Base-by-base conservation (phyloP, 2,797 vertebrate species). In the Tarsius wallacei region DNA sequence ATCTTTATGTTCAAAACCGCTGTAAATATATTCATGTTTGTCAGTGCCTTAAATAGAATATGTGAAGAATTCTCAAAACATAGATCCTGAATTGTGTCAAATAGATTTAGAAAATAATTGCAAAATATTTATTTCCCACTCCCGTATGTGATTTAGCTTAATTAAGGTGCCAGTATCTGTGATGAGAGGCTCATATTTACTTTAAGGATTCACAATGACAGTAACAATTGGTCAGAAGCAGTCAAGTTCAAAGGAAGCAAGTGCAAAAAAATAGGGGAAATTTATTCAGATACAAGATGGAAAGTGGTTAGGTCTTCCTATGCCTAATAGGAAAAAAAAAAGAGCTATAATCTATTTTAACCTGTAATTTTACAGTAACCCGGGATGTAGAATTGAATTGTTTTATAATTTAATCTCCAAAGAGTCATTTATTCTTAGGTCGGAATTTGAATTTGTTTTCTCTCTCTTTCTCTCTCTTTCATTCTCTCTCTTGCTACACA, bases 61-160 rank as follows among this genome's bases (percentile, higher is more conserved):
- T 77, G 4, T 91, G 61, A 97, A 73, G 11, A 87, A 90, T 36
- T 70, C 51, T 94, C 31, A 96, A 85, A 80, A 89, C 78, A 74
- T 84, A 78, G 59, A 61, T 86, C 33, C n/a, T 86, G 57, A 96
- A 91, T 66, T 94, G 82, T 93, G 59, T 85, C 26, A 95, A 93
- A 91, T 74, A 36, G 93, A 80, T 24, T 94, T 86, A 57, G 64
- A 83, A 66, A 96, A 59, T 61, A 95, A 26, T 76, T 86, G 12
- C n/a, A 74, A 33, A 61, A 53, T 94, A 90, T 91, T 55, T 76
- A 82, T 76, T 94, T 74, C 61, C 31, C 28, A 95, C 8, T 84
- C 1, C 10, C 70, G 3, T 76, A 61, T 14, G 66, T 95, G 42
- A 78, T 33, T 71, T 87, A 36, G 10, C 31, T 82, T 71, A 91